Conservation (phyloP, 30 jellyfish, hydroid and myxozoan species). For the Hydractinia symbiolongicarpus region DNA sequence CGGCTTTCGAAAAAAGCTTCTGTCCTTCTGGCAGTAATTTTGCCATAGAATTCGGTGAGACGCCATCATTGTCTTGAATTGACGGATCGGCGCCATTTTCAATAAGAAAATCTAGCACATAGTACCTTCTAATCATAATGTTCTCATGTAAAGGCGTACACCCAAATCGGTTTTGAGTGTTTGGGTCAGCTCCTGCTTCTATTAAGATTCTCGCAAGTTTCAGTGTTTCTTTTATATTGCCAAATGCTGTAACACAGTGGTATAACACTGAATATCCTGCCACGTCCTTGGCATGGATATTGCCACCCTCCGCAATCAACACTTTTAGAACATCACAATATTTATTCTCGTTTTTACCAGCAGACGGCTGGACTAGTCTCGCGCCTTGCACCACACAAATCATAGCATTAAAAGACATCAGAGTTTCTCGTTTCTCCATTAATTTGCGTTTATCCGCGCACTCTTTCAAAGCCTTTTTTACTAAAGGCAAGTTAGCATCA, state of each 20-base stretch:
- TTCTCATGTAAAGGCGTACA: slow-evolving; percentile 2
- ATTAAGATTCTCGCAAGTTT: slow-evolving; percentile 6
- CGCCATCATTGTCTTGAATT: slow-evolving; percentile 16
- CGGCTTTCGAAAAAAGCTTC: slow-evolving; percentile 8
- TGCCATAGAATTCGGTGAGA: neutral
- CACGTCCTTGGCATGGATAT: slow-evolving; percentile 19
- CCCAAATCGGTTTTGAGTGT: slow-evolving; percentile 15
- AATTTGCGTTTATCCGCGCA: neutral
- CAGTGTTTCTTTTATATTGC: slow-evolving; percentile 6
- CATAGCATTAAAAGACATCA: neutral
- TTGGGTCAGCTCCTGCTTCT: slow-evolving; percentile 12
- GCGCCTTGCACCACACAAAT: slow-evolving; percentile 14
- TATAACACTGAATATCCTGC: slow-evolving; percentile 2
- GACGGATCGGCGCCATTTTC: slow-evolving; percentile 24
- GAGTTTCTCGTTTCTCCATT: slow-evolving; percentile 13
- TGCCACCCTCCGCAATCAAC: slow-evolving; percentile 8
- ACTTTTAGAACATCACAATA: neutral
- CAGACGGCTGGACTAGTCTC: neutral
- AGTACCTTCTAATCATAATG: neutral
- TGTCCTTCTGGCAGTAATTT: neutral
- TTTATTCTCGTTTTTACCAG: neutral
- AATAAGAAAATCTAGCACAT: slow-evolving; percentile 1
- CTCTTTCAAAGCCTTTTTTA: neutral
- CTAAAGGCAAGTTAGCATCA: neutral
- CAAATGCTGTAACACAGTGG: neutral